Evolutionary conservation across 2,113 vertebrate species (phyloP).

Genomic region (Tamias sibiricus): DNA sequence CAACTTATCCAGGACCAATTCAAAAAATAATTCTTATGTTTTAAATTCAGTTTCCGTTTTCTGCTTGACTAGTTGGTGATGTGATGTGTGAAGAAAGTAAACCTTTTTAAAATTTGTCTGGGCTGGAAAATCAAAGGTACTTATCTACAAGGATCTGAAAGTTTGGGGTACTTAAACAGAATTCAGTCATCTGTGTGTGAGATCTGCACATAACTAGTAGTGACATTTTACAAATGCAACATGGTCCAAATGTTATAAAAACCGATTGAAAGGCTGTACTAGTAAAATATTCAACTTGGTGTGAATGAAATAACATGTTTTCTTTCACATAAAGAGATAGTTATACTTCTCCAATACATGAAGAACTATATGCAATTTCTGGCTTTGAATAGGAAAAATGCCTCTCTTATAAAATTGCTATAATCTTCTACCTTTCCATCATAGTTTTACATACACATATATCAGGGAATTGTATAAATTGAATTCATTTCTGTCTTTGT

Average conservation of each 20-base stretch:
- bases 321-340: conserved; percentile 56
- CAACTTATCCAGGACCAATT: neutral
- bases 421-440: neutral
- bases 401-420: conserved; percentile 12
- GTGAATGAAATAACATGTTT: conserved; percentile 65
- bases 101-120: conserved; percentile 17
- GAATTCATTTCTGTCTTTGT: neutral
- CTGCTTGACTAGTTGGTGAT: neutral
- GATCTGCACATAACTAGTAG: conserved; percentile 59
- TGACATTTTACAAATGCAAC: conserved; percentile 77
- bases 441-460: neutral
- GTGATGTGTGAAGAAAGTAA: neutral
- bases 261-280: conserved; percentile 54
- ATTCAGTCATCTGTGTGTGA: conserved; percentile 60
- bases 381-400: conserved; percentile 45
- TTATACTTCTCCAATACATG: conserved; percentile 33
- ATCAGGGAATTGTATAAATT: neutral
- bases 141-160: conserved; percentile 49
- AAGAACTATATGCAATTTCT: conserved; percentile 35
- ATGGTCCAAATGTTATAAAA: conserved; percentile 76
- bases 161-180: conserved; percentile 43
- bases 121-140: conserved; percentile 47
- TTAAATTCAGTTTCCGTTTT: conserved; percentile 37
- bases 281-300: conserved; percentile 73
- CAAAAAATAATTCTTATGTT: conserved; percentile 32